phyloP scores from a whole-genome alignment of 2,888 invertebrate species.

The Ophioninae sp. region DNA sequence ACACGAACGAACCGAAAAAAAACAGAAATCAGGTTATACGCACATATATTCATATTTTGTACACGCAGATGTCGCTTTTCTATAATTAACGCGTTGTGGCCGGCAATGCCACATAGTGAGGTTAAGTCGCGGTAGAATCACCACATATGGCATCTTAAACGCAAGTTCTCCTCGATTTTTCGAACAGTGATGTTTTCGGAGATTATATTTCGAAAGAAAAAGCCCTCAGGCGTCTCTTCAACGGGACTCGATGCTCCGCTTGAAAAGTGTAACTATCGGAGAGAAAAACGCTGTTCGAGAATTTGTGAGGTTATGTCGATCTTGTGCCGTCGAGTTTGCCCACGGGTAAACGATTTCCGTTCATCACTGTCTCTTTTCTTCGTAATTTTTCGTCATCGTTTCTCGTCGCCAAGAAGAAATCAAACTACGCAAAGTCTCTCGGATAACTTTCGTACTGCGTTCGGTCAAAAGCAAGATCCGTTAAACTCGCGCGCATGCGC shows the following conservation, averaged over 20 bases:
- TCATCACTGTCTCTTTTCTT: conserved; percentile 8
- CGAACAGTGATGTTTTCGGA: neutral
- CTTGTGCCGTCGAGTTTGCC: neutral
- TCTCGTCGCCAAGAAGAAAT: neutral
- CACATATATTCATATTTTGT: conserved; percentile 62
- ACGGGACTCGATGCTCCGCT: neutral
- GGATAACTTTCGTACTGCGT: neutral
- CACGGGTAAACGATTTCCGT: neutral
- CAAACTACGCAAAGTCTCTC: neutral
- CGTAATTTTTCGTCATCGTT: neutral
- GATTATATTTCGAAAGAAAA: neutral
- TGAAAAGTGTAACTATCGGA: neutral
- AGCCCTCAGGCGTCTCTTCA: neutral
- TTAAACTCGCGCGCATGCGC: neutral
- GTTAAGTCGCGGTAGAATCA: neutral
- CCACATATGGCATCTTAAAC: neutral
- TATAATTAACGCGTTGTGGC: conserved; percentile 48
- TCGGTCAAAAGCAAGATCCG: neutral
- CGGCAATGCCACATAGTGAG: conserved; percentile 37
- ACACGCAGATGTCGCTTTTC: conserved; percentile 63
- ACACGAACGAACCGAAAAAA: conserved; percentile 20
- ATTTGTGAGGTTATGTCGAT: neutral
- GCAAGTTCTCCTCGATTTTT: neutral
- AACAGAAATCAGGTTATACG: conserved; percentile 28
- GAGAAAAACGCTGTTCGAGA: neutral